Base-by-base conservation (phyloP, 2,888 invertebrate genomes). In the Thymelicus acteon region DNA sequence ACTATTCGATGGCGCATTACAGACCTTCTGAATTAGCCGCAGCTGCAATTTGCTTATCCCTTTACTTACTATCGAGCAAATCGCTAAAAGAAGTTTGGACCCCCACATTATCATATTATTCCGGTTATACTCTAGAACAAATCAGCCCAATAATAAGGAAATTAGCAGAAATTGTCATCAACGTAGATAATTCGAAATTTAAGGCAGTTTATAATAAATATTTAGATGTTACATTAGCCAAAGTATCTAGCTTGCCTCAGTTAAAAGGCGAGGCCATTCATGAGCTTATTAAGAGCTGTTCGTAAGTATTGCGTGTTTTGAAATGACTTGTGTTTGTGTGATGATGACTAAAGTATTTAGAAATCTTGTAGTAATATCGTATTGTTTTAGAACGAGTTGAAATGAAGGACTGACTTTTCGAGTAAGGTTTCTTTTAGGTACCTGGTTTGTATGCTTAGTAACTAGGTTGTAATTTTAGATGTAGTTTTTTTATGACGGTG, bases 1-100 rank as follows among this genome's bases (percentile, higher is more conserved):
- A 98, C 72, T 98, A 98, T 84, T 94, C 95, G 13, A 95, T 98
- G 94, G 95, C 96, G 24, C 95, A 96, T 80, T 95, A 96, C 80
- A 94, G 95, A 72, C 98, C 99, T 0, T 99, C 99, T 0, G 94
- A 97, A 78, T 94, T 98, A 71, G 97, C 98, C 57, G 97, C 97
- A 8, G 96, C 97, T 6, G 96, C 98, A 7, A 94, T 97, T 70
- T 97, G 96, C 84, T 93, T 98, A 10, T 95, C 98, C 3, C 84
- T 94, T 0, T 85, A 91, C 70, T 80, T 95, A 24, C 92, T 97
- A 31, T 93, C 95, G 78, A 94, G 90, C 80, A 93, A 76, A 83
- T 88, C 64, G 73, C 84, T 82, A 73, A 88, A 88, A 76, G 95
- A 87, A 0, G 85, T 91, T 52, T 98, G 98, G 98, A 97, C 95